These are phyloP conservation scores for Parotocinclus haroldoi DNA, from an alignment of 2,797 vertebrate species.

Conservation along the genomic window DNA sequence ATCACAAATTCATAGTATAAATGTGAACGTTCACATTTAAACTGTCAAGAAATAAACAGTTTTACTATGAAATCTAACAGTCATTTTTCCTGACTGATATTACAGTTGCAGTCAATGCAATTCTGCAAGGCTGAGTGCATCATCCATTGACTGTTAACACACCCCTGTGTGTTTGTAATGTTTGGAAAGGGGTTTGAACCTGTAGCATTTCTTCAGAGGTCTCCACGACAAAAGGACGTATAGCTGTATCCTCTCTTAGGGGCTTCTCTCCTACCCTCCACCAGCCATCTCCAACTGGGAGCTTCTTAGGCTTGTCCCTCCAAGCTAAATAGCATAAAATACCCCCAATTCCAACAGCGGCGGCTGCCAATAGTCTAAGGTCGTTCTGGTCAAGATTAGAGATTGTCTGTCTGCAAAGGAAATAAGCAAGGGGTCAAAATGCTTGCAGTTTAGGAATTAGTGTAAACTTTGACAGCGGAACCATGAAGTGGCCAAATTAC, in stretches of 20 bases:
- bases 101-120: too few relatives aligned
- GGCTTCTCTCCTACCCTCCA: conserved; percentile 74
- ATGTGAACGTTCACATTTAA: too few relatives aligned
- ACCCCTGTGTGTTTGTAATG: too few relatives aligned
- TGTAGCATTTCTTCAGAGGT: conserved; percentile 75
- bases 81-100: too few relatives aligned
- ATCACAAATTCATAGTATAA: too few relatives aligned
- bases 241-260: conserved; percentile 59
- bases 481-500: too few relatives aligned
- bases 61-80: too few relatives aligned
- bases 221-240: conserved; percentile 74
- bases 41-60: too few relatives aligned
- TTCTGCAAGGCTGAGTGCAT: too few relatives aligned
- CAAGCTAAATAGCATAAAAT: conserved; percentile 66
- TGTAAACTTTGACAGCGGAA: too few relatives aligned
- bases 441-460: too few relatives aligned
- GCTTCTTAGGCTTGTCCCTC: conserved; percentile 58
- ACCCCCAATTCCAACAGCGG: conserved; percentile 70
- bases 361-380: conserved; percentile 54
- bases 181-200: conserved; percentile 62
- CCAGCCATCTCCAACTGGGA: conserved; percentile 82
- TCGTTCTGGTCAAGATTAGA: conserved; percentile 53
- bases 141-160: too few relatives aligned
- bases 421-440: background rate
- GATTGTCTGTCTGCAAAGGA: conserved; percentile 56